Base-by-base conservation (phyloP, 2,888 invertebrate species). In the Parascotia fuliginaria region DNA sequence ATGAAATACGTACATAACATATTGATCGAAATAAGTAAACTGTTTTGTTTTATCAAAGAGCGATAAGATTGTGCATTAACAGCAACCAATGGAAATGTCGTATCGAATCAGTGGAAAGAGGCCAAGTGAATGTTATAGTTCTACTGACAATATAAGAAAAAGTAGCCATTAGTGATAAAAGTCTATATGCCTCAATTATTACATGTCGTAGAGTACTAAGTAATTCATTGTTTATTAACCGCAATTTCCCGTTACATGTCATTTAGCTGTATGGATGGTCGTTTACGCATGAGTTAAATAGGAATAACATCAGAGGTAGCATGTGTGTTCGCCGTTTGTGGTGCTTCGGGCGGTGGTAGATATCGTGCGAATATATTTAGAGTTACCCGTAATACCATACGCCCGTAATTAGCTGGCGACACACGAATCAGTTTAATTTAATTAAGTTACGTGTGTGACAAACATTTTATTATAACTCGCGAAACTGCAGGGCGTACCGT, bases 21-120 rank as follows among this genome's bases (percentile, higher is more conserved):
- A 87, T 87, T 72, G 85, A 87, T 85, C 75, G 76, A 56, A 56
- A 73, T 75, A 74, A 76, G 65, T 62, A 66, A 69, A 69, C 75
- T 76, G 78, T 81, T 81, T 77, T 73, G 76, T 77, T 83, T 86
- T 88, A 89, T 89, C 88, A 76, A 66, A 57, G 47, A 48, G 66
- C 83, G 89, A 89, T 90, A 88, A 89, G 90, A 89, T 89, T 86
- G 79, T 75, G 66, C 58, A 60, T 46, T 60, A 60, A 62, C 71
- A 69, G 66, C 70, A 73, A 70, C 83, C 83, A 85, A 83, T 85
- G 73, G 67, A 69, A 67, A 57, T 62, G 55, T 69, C 61, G 70
- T 64, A 69, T 57, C 65, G 44, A 77, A 78, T 75, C 72, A 58
- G 75, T 68, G 64, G 58, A 78, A 77, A 65, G 55, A 66, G 70